Conservation (phyloP, 2,113 vertebrate genomes). For the Scalopus aquaticus region DNA sequence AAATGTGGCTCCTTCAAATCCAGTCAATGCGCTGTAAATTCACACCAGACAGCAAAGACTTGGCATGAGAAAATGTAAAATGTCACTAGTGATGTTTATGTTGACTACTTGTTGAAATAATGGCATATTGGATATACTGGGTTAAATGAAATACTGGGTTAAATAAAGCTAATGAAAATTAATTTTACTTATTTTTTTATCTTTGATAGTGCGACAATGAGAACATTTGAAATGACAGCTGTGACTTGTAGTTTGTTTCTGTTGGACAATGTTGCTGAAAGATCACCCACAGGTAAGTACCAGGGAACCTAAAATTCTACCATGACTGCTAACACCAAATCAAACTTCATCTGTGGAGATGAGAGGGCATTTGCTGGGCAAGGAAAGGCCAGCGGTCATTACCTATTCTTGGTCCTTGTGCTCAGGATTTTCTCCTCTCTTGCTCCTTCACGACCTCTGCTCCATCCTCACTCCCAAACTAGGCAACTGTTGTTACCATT, state of each 20-base stretch:
- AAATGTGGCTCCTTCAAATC: neutral
- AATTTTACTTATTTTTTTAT: neutral
- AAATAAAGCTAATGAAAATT: neutral
- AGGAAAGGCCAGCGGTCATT: neutral
- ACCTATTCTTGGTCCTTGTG: neutral
- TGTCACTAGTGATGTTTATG: neutral
- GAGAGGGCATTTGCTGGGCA: neutral
- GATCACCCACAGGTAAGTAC: neutral
- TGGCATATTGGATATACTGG: neutral
- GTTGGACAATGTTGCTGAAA: neutral
- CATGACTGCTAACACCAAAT: neutral
- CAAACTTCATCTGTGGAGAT: neutral
- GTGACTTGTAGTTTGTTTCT: neutral
- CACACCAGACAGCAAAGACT: neutral
- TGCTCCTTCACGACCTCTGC: neutral
- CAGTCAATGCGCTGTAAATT: neutral
- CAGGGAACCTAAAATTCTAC: neutral
- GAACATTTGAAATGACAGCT: neutral
- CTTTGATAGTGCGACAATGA: neutral
- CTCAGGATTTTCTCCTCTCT: neutral
- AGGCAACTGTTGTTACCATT: neutral
- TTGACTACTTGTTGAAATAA: neutral
- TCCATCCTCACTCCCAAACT: neutral
- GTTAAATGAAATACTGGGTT: neutral
- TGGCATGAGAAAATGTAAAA: neutral